phyloP scores from a whole-genome alignment of 2,797 vertebrate genomes.

The Dallia pectoralis region DNA sequence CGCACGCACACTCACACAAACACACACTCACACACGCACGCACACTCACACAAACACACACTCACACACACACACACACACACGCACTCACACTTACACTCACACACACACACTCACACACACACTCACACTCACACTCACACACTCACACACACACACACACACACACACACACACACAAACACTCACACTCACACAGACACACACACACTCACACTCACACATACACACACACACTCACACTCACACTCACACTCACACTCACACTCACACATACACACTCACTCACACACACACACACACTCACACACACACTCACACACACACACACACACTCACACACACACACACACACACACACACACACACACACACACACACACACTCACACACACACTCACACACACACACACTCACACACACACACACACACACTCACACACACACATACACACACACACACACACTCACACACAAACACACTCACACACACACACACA shows the following conservation, averaged over 20 bases:
- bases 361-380: slow-evolving; percentile 1
- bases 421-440: slow-evolving; percentile 24
- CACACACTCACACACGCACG: slow-evolving; percentile 41
- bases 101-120: slow-evolving; percentile 37
- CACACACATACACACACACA: slow-evolving; percentile 29
- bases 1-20: slow-evolving; percentile 21
- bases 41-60: slow-evolving; percentile 30
- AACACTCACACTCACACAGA: slow-evolving; percentile 34
- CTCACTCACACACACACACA: background rate
- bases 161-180: slow-evolving; percentile 41
- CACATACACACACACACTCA: slow-evolving; percentile 17
- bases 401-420: too few species aligned
- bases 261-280: slow-evolving; percentile 32
- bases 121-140: slow-evolving; percentile 27
- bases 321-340: slow-evolving; percentile 42
- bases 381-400: slow-evolving; percentile 36
- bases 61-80: background rate
- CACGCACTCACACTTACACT: slow-evolving; percentile 30
- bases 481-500: background rate
- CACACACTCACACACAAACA: slow-evolving; percentile 32
- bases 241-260: slow-evolving; percentile 42
- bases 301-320: slow-evolving; percentile 20
- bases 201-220: slow-evolving; percentile 2
- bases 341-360: slow-evolving; percentile 31
- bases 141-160: slow-evolving; percentile 3